phyloP scores from a whole-genome alignment of 2,113 vertebrate species.

The Psammodynastes pulverulentus region DNA sequence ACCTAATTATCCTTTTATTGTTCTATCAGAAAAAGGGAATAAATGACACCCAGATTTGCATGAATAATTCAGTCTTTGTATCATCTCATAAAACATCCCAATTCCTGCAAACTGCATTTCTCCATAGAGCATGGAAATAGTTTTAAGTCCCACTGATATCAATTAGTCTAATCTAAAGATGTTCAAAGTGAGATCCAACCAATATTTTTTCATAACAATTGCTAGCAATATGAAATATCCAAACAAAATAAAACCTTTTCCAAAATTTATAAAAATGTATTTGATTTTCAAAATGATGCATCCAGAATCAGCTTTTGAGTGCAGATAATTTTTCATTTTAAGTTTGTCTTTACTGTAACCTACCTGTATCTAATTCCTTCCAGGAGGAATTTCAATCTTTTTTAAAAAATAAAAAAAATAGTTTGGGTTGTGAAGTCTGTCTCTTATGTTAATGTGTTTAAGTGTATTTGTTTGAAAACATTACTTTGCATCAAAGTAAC shows the following conservation, averaged over 20 bases:
- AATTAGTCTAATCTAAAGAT: fast-evolving
- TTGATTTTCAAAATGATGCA: background rate
- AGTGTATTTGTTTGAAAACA: background rate
- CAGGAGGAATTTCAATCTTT: background rate
- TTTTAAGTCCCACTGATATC: background rate
- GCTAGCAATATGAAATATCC: background rate
- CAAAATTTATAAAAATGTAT: background rate
- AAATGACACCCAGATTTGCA: background rate
- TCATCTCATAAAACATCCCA: fast-evolving
- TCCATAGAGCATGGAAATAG: fast-evolving
- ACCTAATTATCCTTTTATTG: background rate
- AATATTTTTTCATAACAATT: background rate
- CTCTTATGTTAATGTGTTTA: background rate
- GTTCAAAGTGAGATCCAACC: background rate
- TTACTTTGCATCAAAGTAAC: background rate
- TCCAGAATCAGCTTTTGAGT: background rate
- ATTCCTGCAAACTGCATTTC: background rate
- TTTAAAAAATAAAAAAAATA: background rate
- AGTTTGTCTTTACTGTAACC: background rate
- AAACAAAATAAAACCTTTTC: background rate
- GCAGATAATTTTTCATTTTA: background rate
- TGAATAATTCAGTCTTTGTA: background rate
- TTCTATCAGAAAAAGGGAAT: background rate
- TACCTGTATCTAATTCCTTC: background rate
- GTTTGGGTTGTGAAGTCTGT: background rate